Percentiles rank a stretch among this genome's conserved stretches.
These are phyloP conservation scores for Mamestra configurata DNA, from an alignment of 1,140 invertebrate genomes.

Conservation along the genomic window DNA sequence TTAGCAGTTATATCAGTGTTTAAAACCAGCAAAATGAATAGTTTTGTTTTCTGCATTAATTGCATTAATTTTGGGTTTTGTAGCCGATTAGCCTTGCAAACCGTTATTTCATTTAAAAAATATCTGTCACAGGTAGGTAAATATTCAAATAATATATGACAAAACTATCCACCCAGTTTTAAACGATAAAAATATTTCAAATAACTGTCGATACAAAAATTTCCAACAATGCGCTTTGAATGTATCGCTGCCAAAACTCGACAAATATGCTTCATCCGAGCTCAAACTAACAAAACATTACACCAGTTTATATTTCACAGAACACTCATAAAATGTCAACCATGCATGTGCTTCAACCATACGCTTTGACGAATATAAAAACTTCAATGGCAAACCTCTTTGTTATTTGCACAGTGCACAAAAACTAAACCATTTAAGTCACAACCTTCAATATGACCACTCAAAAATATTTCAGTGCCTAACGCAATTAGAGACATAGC, in stretches of 20 bases:
- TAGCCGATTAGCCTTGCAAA: too few species aligned
- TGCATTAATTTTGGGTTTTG: too few species aligned
- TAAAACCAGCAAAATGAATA: too few species aligned
- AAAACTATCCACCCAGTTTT: neutral
- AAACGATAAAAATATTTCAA: neutral
- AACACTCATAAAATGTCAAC: neutral
- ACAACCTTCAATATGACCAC: slow-evolving; percentile 54
- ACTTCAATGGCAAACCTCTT: slow-evolving; percentile 30
- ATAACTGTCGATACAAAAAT: neutral
- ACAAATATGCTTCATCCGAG: neutral
- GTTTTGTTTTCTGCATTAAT: too few species aligned
- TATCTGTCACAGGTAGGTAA: neutral
- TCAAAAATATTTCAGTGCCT: slow-evolving; percentile 60
- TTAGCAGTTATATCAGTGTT: too few species aligned
- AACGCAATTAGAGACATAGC: slow-evolving; percentile 63
- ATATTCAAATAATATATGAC: neutral
- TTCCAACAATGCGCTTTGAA: neutral
- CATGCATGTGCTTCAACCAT: too few species aligned
- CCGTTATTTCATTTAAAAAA: neutral
- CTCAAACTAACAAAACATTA: neutral
- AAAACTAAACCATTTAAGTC: slow-evolving; percentile 36
- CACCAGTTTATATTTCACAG: slow-evolving; percentile 4
- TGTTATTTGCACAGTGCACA: slow-evolving; percentile 28
- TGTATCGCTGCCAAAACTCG: neutral
- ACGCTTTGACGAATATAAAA: slow-evolving; percentile 9